Evolutionary conservation across 2,113 vertebrate genomes (phyloP).

Genomic region (Tragulus kanchil): DNA sequence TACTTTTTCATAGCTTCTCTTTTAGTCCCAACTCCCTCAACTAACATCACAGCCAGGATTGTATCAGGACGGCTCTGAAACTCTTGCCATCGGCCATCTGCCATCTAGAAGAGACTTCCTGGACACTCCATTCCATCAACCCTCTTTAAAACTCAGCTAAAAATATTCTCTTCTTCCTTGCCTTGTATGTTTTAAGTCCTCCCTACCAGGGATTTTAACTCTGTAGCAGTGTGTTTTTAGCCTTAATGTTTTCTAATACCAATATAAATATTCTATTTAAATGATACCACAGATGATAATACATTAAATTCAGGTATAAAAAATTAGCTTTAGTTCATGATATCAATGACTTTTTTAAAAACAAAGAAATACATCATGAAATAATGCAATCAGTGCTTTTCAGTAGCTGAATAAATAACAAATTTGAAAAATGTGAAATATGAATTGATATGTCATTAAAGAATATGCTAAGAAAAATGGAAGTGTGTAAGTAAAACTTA

Average conservation of each 20-base stretch:
- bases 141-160: constrained; percentile 53
- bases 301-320: background rate
- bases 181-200: constrained; percentile 19
- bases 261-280: background rate
- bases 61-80: background rate
- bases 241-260: background rate
- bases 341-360: background rate
- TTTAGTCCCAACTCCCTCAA: background rate
- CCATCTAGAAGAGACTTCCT: background rate
- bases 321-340: background rate
- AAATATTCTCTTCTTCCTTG: constrained; percentile 38
- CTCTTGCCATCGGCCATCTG: background rate
- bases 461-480: background rate
- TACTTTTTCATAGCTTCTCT: background rate
- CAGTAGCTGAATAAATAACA: background rate
- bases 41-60: background rate
- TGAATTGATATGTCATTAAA: background rate
- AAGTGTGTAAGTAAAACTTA: background rate
- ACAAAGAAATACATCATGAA: background rate
- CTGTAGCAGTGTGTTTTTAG: constrained; percentile 33
- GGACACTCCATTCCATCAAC: background rate
- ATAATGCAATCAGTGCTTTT: background rate
- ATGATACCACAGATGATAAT: background rate
- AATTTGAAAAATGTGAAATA: background rate
- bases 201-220: background rate